Base-by-base conservation (phyloP, 53 echinoderm and acorn worm species). In the Astropecten irregularis region DNA sequence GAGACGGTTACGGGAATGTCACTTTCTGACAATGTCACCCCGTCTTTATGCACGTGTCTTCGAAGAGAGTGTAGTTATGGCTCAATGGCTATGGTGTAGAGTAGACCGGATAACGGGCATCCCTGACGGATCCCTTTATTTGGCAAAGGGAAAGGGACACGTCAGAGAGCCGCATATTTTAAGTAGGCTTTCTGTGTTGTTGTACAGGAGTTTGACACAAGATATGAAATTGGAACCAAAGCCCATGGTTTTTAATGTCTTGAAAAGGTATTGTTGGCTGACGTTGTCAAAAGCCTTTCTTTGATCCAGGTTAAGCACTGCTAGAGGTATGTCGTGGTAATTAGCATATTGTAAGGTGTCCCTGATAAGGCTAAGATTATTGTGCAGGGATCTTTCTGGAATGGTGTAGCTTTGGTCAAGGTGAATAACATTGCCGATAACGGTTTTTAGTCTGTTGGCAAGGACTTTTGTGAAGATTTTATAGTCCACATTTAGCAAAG, bases 391-490 rank as follows among this genome's bases (percentile, higher is more conserved):
- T 61, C 91, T 44, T 14, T 88, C 77, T 2, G 88, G 71, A 2
- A 91, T 71, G 8, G 88, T 46, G 73, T 84, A 91, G 1, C 81
- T 70, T 42, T 91, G 91, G 39, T 56, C 61, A 40, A 7, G 38
- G 66, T 71, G 77, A 1, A 88, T 23, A 53, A 91, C 40, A 49
- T 49, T 42, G 0, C 18, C 1, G 19, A 91, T 40, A 64, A 84
- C 73, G 19, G 19, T 53, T 26, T 63, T 48, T 3, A 88, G 6
- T 8, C 88, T 47, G 33, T 54, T 49, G 13, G 81, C 81, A 8
- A 91, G 42, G 25, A 84, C 29, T 65, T 88, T 88, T 9, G 88
- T 14, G 11, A 91, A 49, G 20, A 91, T 84, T 72, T 84, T 91
- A 21, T 88, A 84, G 38, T 88, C 88, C 4, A 58, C 85, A 26